Evolutionary conservation across 2,888 invertebrate genomes (phyloP), one percentile per base, ranked within the genome.

Genomic region (Ceramica pisi): DNA sequence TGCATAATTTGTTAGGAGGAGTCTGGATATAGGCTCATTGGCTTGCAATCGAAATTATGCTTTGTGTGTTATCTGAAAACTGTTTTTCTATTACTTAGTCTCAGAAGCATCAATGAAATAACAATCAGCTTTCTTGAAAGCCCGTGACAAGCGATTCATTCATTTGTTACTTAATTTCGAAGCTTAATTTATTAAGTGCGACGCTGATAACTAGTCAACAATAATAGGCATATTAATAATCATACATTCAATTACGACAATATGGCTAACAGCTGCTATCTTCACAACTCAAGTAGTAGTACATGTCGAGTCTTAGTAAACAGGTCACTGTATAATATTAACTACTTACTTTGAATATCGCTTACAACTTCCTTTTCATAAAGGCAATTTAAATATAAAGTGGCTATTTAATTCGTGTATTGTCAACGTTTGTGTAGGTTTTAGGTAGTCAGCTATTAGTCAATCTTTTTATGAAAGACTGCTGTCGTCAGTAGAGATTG

Each of bases 311-410:
- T 71, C 64, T 81, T 62, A 69, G 63, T 74, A 82, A 78, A 83
- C 84, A 68, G 84, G 81, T 82, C 82, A 84, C 46, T 64, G 78
- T 81, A 81, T 84, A 69, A 68, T 71, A 63, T 72, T 81, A 83
- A 76, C 72, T 76, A 70, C 74, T 62, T 77, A 77, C 57, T 69
- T 71, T 83, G 75, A 80, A 80, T 82, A 83, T 67, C 67, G 68
- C 44, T 83, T 83, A 77, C 70, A 72, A 83, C 78, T 83, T 83
- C 82, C 78, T 84, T 67, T 84, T 78, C 72, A 69, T 69, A 77
- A 31, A 75, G 19, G 64, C 65, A 82, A 82, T 82, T 84, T 84
- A 69, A 82, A 80, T 83, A 71, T 70, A 78, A 77, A 81, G 78
- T 77, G 63, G 14, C 26, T 71, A 51, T 61, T 69, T 66, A 69